A percentile compares a stretch with the other conserved stretches of the same genome.
These are phyloP conservation scores for Erethizon dorsatum DNA, from an alignment of 2,797 vertebrate species.

Conservation along the genomic window DNA sequence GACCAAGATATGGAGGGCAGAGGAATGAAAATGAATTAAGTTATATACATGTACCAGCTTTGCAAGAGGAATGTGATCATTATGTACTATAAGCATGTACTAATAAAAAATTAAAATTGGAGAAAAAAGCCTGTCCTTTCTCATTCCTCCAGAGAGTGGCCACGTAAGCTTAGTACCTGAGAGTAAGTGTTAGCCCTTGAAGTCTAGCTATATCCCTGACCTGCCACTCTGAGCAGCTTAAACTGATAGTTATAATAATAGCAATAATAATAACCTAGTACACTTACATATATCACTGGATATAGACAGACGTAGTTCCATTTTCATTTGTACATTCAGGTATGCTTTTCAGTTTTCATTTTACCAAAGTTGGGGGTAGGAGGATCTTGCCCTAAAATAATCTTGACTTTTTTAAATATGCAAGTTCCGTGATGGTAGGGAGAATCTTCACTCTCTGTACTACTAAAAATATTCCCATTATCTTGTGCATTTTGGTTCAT, in stretches of 20 bases:
- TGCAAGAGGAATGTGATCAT: not conserved
- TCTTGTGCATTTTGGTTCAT: not conserved
- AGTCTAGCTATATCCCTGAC: not conserved
- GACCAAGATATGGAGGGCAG: not conserved
- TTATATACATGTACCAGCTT: not conserved
- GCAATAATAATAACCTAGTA: not conserved
- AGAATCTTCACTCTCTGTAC: constrained; percentile 6
- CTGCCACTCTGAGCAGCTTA: not conserved
- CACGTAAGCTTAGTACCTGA: not conserved
- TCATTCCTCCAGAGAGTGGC: not conserved
- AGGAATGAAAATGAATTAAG: not conserved
- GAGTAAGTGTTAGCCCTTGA: not conserved
- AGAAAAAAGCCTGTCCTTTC: not conserved
- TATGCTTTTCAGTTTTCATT: constrained; percentile 70
- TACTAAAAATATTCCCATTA: constrained; percentile 10
- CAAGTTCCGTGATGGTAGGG: not conserved
- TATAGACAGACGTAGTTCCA: not conserved
- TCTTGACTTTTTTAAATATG: not conserved
- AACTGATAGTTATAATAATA: not conserved
- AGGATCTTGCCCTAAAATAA: constrained; percentile 13
- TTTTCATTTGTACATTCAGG: not conserved
- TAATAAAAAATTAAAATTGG: not conserved
- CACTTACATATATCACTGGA: not conserved
- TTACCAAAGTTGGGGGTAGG: not conserved
- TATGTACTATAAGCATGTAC: not conserved